phyloP scores from a whole-genome alignment of 2,888 invertebrate species.

The Stictocephala bisonia region DNA sequence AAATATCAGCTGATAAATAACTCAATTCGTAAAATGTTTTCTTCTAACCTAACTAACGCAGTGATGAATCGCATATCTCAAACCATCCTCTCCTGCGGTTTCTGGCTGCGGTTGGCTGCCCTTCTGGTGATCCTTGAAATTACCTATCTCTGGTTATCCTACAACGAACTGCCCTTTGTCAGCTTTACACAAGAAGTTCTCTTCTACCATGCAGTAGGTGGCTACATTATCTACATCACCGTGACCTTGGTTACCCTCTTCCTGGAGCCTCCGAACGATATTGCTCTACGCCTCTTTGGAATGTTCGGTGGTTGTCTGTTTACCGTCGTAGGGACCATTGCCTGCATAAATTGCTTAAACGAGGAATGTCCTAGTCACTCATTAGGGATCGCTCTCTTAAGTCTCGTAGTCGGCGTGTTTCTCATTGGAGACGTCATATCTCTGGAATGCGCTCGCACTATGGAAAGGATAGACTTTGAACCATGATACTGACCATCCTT shows the following conservation, averaged over 20 bases:
- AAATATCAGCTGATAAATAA: no score
- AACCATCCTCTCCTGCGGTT: no score
- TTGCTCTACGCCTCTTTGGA: neutral
- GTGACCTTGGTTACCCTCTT: neutral
- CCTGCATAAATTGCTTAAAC: neutral
- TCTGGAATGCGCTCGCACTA: no score
- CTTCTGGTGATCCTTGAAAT: neutral
- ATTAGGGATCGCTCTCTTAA: neutral
- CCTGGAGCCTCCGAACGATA: neutral
- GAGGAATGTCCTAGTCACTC: neutral
- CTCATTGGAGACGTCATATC: no score
- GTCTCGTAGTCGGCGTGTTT: neutral
- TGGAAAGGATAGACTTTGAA: no score
- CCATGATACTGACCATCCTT: no score
- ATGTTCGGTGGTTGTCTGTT: neutral
- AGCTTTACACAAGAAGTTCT: neutral
- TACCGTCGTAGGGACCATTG: neutral
- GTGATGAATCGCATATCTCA: no score
- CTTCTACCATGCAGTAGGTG: constrained; percentile 1
- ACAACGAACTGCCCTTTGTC: neutral
- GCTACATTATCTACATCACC: constrained; percentile 2
- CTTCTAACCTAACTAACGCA: no score
- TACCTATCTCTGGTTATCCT: neutral
- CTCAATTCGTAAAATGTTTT: no score
- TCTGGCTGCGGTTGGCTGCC: neutral